Evolutionary conservation across 2,113 vertebrate genomes (phyloP), one percentile per base, ranked within the genome.

Genomic region (Rhea americana): DNA sequence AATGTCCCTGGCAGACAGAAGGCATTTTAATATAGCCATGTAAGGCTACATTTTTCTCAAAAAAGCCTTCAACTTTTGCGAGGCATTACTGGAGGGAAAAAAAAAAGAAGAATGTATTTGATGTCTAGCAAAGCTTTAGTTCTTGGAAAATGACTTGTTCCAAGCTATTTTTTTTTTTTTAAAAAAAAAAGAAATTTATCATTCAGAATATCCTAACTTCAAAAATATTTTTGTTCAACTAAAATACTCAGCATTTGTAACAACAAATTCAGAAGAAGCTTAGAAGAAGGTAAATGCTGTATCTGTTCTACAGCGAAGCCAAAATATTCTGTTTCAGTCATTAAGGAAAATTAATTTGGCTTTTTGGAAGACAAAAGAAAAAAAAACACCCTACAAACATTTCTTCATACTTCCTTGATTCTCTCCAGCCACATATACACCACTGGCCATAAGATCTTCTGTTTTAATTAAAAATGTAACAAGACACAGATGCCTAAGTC

Each of bases 41-140:
- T 41, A 93, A 71, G 25, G 45, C 85, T 61, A 55, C 65, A 63
- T 82, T 89, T 89, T 91, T 74, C 70, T 90, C 89, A 92, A 73
- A 91, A 75, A 77, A 77, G 16, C 14, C 26, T 50, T 85, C 67
- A 55, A 45, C 30, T 87, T 95, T 93, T 85, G 55, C 43, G 89
- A 87, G 63, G 73, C 6, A 58, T 12, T 55, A 82, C 87, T 94
- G 72, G 75, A 89, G 63, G 8, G 13, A 43, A 43, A 93, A 77
- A 85, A 94, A 65, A 92, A 93, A 67, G 68, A 94, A 90, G 79
- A 92, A 92, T 93, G 68, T 25, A 94, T 94, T 93, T 96, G 85
- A 93, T 85, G 87, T 94, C 51, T 87, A 81, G 50, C 43, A 92
- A 76, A 90, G 59, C 62, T 59, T 93, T 62, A 92, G 53, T n/a